Conservation (phyloP, 2,888 invertebrate genomes). For the Rhyacophila evoluta region DNA sequence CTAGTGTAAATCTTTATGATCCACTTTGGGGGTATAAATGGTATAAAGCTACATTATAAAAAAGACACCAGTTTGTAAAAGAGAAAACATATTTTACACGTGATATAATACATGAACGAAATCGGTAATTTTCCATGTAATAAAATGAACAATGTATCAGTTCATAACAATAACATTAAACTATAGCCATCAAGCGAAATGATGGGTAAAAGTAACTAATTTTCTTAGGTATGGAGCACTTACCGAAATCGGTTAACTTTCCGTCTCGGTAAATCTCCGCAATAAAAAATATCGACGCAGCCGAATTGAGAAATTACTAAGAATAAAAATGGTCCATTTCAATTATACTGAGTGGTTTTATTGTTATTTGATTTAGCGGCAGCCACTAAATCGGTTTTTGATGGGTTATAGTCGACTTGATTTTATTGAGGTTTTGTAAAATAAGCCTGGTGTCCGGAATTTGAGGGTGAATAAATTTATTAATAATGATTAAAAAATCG, state of each 20-base stretch:
- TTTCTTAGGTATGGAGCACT: not conserved
- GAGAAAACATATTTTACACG: too few species aligned
- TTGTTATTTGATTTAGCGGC: conserved; percentile 21
- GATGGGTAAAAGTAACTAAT: conserved; percentile 8
- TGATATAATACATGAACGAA: too few species aligned
- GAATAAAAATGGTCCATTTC: conserved; percentile 19
- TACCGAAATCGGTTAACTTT: not conserved
- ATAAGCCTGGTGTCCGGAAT: not conserved
- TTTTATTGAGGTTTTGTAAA: not conserved
- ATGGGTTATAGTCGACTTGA: not conserved
- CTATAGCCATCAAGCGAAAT: not conserved
- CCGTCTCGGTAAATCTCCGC: conserved; percentile 4
- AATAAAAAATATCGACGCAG: not conserved
- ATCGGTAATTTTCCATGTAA: not conserved
- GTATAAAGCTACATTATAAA: too few species aligned
- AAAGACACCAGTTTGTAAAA: too few species aligned
- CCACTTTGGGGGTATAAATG: too few species aligned
- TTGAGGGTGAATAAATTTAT: not conserved
- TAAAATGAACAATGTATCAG: not conserved
- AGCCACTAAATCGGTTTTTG: not conserved
- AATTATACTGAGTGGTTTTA: conserved; percentile 10
- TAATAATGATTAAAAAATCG: not conserved
- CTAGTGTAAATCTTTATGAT: too few species aligned
- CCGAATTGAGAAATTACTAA: conserved; percentile 2
- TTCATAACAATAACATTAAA: not conserved